A percentile compares a stretch with the other conserved stretches of the same genome.
These are phyloP conservation scores for Meleagris gallopavo DNA, from an alignment of 2,113 vertebrate genomes.

Conservation along the genomic window DNA sequence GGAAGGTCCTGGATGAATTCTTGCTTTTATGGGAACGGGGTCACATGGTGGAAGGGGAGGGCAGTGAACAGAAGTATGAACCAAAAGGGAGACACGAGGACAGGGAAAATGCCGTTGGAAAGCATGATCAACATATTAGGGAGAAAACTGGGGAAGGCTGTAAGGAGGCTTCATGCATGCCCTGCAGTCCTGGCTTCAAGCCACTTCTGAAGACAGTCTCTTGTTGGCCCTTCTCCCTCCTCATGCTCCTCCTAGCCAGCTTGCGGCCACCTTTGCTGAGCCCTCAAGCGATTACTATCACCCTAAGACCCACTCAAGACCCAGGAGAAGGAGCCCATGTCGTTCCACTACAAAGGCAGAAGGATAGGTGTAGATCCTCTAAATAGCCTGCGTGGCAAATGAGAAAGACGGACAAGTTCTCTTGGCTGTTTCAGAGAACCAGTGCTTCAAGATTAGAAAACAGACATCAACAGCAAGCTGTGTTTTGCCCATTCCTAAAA, in stretches of 20 bases:
- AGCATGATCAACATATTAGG: not conserved
- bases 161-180: not conserved
- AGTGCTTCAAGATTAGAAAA: constrained; percentile 30
- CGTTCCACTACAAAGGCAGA: fast-evolving
- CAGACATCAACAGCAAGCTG: not conserved
- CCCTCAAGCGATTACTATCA: not conserved
- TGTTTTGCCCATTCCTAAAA: constrained; percentile 39
- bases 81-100: not conserved
- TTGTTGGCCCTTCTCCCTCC: not conserved
- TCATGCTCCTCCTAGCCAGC: not conserved
- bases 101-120: not conserved
- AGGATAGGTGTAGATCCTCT: not conserved
- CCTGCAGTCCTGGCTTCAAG: not conserved
- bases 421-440: constrained; percentile 38
- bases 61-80: not conserved
- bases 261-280: not conserved
- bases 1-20: not conserved
- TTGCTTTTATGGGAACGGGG: not conserved
- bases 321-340: not conserved
- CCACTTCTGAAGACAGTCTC: not conserved
- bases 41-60: not conserved
- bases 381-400: not conserved
- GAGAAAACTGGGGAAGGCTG: not conserved
- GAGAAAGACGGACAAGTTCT: not conserved
- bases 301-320: too few relatives aligned